Conservation (phyloP, 2,797 vertebrate genomes). For the Macropus fuliginosus region DNA sequence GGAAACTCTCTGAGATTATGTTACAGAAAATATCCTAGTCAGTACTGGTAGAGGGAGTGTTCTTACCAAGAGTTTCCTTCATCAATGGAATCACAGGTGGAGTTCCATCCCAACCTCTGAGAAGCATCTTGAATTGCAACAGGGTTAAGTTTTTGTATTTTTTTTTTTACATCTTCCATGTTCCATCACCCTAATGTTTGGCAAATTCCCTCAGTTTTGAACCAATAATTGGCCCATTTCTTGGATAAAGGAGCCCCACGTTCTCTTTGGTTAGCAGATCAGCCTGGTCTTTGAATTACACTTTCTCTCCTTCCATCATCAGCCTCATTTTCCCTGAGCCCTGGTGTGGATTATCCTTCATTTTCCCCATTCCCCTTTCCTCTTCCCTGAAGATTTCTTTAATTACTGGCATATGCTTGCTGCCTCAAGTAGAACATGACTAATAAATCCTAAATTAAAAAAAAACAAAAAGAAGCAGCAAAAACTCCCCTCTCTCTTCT, state of each 20-base stretch:
- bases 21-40: not conserved
- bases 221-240: not conserved
- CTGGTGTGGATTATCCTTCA: not conserved
- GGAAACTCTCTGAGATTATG: not conserved
- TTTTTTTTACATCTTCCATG: not conserved
- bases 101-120: not conserved
- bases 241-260: not conserved
- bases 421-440: not conserved
- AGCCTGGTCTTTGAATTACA: not conserved
- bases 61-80: not conserved
- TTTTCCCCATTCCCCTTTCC: not conserved
- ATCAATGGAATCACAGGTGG: not conserved
- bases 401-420: not conserved
- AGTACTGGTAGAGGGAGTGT: not conserved
- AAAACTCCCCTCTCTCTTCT: not conserved
- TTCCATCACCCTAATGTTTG: not conserved
- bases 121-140: not conserved
- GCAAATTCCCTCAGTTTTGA: not conserved
- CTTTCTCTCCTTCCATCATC: not conserved
- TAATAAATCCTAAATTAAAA: not conserved
- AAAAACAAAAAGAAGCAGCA: not conserved
- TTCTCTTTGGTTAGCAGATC: not conserved
- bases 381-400: not conserved
- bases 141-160: not conserved
- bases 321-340: not conserved